Base-by-base conservation (phyloP, 2,888 invertebrate species). In the Nemoura dubitans region DNA sequence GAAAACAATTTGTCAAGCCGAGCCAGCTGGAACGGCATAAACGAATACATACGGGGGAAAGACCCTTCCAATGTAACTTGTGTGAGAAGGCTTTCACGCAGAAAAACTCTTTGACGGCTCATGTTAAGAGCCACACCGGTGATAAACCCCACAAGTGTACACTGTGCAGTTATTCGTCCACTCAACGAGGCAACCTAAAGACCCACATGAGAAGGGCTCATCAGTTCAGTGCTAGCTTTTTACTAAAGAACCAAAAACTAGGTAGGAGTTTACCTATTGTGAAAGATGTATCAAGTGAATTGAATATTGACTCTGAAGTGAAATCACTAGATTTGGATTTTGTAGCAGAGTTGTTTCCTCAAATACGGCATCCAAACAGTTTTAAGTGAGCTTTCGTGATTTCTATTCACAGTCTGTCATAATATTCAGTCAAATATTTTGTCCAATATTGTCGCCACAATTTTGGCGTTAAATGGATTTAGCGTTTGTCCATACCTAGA, bases 81-180 rank as follows among this genome's bases (percentile, higher is more conserved):
- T 95, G 95, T 90, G 92, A 92, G n/a, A 93, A 93, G 88, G 92
- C 92, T 10, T 95, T 94, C 89, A 92, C 93, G n/a, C 92, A 93
- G 88, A 93, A 93, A 89, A 93, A 94, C 43, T 94, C 94, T 90
- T 91, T 95, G 43, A 92, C 93, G 86, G 93, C 93, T 88, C 95
- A 95, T 90, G 91, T 93, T 89, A 93, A 93, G 86, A 92, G 92
- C 87, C 95, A 95, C 90, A 92, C 92, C 0, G 93, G 93, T 5
- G 92, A 93, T 87, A 92, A 93, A 81, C 94, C 94, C 0, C 93
- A 92, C 89, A 90, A 91, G 2, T 95, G 95, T 90, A 91, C 92
- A 0, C 92, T 93, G 88, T 95, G 95, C 90, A 92, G 92, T n/a
- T 93, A 93, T 88, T 92, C 92, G 14, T 95, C 94, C 89, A 92